A percentile compares a stretch with the other conserved stretches of the same genome.
Evolutionary conservation across 2,113 vertebrate species (phyloP).

Genomic region (Carassius carassius): DNA sequence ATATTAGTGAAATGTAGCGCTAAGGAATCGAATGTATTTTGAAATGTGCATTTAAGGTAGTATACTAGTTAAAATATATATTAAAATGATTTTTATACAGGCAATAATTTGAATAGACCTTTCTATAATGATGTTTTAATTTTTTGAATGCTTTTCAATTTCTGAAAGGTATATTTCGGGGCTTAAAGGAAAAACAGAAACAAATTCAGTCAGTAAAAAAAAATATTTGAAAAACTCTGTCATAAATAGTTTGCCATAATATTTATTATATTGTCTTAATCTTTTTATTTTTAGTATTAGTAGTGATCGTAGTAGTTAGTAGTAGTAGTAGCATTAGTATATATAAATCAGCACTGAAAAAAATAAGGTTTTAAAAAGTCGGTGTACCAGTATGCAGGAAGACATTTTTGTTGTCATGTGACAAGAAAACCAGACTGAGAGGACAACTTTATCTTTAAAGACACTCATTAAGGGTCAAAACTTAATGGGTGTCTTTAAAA

Average conservation of each 20-base stretch:
- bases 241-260: neutral
- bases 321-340: neutral
- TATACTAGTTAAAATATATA: neutral
- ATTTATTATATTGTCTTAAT: neutral
- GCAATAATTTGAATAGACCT: neutral
- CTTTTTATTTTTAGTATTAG: neutral
- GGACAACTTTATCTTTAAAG: neutral
- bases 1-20: neutral
- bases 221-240: neutral
- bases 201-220: neutral
- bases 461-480: too few species aligned
- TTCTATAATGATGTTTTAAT: neutral
- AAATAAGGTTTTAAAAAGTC: neutral
- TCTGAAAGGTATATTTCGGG: neutral
- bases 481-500: neutral
- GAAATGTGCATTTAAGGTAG: neutral
- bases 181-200: neutral
- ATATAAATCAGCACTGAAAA: neutral
- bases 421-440: neutral
- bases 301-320: neutral
- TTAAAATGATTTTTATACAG: neutral
- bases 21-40: neutral
- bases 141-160: neutral
- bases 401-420: slow-evolving; percentile 7
- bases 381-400: neutral